These are phyloP conservation scores for Andrena haemorrhoa DNA, from an alignment of 2,888 invertebrate genomes.

Conservation along the genomic window DNA sequence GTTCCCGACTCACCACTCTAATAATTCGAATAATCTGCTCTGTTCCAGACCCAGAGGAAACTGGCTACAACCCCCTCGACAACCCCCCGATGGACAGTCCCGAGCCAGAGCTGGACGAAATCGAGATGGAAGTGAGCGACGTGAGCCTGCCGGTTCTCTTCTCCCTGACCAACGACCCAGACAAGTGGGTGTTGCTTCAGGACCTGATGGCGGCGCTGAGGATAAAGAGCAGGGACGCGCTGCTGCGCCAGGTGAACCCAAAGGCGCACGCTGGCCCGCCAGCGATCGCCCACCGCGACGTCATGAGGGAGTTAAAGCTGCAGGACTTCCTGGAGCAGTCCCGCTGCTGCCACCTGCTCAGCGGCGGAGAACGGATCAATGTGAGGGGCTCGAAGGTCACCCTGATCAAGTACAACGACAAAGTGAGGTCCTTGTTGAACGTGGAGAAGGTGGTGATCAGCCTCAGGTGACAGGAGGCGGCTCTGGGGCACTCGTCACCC, in stretches of 20 bases:
- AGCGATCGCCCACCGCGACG: conserved; percentile 84
- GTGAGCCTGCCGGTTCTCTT: conserved; percentile 93
- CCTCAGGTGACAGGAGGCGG: conserved; percentile 86
- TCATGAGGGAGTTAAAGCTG: conserved; percentile 90
- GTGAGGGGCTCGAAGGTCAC: conserved; percentile 93
- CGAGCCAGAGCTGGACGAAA: conserved; percentile 86
- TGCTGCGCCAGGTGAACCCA: conserved; percentile 90
- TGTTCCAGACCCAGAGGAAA: conserved; percentile 78
- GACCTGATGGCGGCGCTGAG: conserved; percentile 92
- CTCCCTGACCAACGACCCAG: conserved; percentile 87
- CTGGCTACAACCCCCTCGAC: conserved; percentile 88
- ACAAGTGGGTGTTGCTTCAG: conserved; percentile 93
- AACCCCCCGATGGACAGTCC: conserved; percentile 85
- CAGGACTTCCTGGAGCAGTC: conserved; percentile 93
- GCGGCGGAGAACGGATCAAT: conserved; percentile 92
- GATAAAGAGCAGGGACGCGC: conserved; percentile 92
- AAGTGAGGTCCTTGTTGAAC: conserved; percentile 92
- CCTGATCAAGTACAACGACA: conserved; percentile 93
- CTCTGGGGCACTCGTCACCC: conserved; percentile 72
- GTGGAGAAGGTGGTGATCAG: conserved; percentile 91
- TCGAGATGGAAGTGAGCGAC: conserved; percentile 94
- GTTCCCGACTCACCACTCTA: not conserved
- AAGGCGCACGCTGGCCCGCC: conserved; percentile 86
- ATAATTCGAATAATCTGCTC: not conserved
- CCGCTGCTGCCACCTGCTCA: conserved; percentile 91